Conservation (phyloP, 2,113 vertebrate genomes). For the Tragelaphus scriptus region DNA sequence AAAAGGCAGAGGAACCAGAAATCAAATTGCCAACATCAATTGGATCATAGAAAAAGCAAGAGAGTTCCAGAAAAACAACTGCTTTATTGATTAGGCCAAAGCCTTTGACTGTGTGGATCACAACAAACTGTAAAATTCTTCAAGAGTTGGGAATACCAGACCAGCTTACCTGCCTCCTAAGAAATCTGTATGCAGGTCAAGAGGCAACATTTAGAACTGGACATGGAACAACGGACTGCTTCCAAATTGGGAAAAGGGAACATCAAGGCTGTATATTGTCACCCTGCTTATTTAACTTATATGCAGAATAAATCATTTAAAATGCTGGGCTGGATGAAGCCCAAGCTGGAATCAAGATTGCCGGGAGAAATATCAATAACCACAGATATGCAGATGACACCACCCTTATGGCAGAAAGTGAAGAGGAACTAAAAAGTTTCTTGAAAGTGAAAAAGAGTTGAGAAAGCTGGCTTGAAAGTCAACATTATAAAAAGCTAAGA, state of each 20-base stretch:
- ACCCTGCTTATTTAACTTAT: not conserved
- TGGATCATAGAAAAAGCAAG: not conserved
- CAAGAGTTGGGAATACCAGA: not conserved
- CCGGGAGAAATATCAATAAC: not conserved
- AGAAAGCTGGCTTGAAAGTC: not conserved
- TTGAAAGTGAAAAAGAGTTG: not conserved
- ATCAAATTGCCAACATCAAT: not conserved
- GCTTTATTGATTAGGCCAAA: not conserved
- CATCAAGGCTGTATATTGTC: not conserved
- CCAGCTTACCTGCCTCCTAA: not conserved
- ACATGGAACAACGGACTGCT: not conserved
- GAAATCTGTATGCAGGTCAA: not conserved
- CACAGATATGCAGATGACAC: not conserved
- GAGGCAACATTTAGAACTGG: not conserved
- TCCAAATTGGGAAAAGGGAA: not conserved
- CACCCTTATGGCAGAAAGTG: not conserved
- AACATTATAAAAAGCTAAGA: not conserved
- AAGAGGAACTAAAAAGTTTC: not conserved
- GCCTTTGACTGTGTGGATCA: not conserved
- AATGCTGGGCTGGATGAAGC: not conserved
- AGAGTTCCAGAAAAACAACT: not conserved
- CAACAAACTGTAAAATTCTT: not conserved
- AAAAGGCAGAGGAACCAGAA: not conserved
- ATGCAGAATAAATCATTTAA: not conserved
- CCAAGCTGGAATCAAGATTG: not conserved